Conservation (phyloP, 30 jellyfish, hydroid and myxozoan species). For the Pseudorhiza aurosa region DNA sequence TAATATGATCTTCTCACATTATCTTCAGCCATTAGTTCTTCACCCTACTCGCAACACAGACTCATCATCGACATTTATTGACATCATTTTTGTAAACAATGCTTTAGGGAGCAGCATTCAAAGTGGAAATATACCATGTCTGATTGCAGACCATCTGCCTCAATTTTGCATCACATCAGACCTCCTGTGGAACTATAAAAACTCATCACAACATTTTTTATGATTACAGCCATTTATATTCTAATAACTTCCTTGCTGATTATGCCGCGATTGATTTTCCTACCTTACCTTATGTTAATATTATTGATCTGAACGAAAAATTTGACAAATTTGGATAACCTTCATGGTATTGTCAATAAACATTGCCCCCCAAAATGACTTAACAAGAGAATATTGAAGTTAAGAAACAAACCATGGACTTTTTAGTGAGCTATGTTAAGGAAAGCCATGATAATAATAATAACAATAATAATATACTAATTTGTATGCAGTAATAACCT, state of each 20-base stretch:
- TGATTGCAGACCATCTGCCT: constrained; percentile 11
- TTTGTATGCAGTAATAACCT: too few species aligned
- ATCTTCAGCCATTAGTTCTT: constrained; percentile 20
- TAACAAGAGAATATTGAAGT: background rate
- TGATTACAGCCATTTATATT: constrained; percentile 21
- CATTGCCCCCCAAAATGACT: constrained; percentile 1
- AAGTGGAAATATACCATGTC: constrained; percentile 19
- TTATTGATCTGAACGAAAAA: constrained; percentile 14
- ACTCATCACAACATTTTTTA: background rate
- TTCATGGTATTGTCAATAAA: background rate
- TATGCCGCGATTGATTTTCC: background rate
- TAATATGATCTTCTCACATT: background rate
- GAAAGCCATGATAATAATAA: too few species aligned
- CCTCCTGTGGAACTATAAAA: background rate
- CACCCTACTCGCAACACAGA: constrained; percentile 41
- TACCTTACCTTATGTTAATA: background rate
- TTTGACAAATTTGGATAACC: background rate
- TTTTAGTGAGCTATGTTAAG: too few species aligned
- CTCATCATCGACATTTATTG: constrained; percentile 26
- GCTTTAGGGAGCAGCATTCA: constrained; percentile 22
- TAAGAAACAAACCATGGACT: constrained; percentile 9
- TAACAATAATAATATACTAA: too few species aligned
- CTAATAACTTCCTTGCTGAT: constrained; percentile 1
- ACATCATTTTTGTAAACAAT: background rate
- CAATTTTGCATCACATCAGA: background rate